Evolutionary conservation across 2,888 invertebrate genomes (phyloP), one percentile per base, ranked within the genome.

Genomic region (Agriotes lineatus): DNA sequence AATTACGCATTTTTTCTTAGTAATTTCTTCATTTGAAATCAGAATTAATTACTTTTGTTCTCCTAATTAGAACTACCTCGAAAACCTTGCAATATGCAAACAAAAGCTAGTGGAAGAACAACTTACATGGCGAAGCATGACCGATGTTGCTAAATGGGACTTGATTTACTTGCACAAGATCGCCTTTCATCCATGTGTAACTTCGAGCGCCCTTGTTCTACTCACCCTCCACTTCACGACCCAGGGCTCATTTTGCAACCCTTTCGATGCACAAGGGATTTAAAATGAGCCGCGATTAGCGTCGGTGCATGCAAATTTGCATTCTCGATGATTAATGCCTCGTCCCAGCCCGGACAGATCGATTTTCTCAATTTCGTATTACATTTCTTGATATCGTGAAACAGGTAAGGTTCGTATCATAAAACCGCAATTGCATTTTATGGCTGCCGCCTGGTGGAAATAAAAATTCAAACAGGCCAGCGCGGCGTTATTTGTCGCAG

Each of bases 221-320:
- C n/a, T 52, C 52, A 18, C 52, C 33, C 52, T 18, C 18, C 50
- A 20, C 61, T 61, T 20, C 30, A 39, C 37, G 50, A 50, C 14
- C 19, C 14, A 22, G 37, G 16, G 52, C 39, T 37, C 61, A 48
- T 48, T 62, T 42, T 42, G 42, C 61, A 62, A 62, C 61, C 61
- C 50, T 62, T 62, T 42, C 25, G 39, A 42, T 35, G 30, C 39
- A 39, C 52, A 30, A 39, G 61, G 61, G 52, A 52, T 62, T 52
- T 42, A 25, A 52, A 62, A 62, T 50, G 50, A 39, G 20, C 20
- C 25, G 44, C 59, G 59, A 59, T 59, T 59, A 59, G 45, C 33
- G 59, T 52, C 52, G 33, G 33, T 33, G 52, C 52, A 52, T 52
- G 52, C 52, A 52, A 52, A 52, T 52, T 52, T 52, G 33, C 52